Evolutionary conservation across 1,140 invertebrate genomes (phyloP).

Genomic region (Drosophila kurseongensis): DNA sequence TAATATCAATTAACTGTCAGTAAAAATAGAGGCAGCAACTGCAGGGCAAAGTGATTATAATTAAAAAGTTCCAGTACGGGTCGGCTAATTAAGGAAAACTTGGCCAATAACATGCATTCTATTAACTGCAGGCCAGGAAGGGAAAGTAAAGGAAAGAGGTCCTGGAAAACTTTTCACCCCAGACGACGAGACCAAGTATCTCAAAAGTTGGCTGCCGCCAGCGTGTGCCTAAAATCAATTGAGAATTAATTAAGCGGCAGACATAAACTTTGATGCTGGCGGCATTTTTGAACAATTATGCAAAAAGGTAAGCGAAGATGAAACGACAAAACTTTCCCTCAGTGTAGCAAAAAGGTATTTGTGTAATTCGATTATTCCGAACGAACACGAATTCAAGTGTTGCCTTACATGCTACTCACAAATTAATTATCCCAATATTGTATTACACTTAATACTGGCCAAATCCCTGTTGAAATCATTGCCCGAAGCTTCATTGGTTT

Average conservation of each 20-base stretch:
- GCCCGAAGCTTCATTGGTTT: constrained; percentile 12
- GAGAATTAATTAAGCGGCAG: constrained; percentile 61
- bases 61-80: constrained; percentile 37
- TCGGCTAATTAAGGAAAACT: constrained; percentile 57
- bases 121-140: constrained; percentile 5
- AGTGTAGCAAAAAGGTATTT: constrained; percentile 12
- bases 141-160: neutral
- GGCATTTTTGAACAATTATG: constrained; percentile 54
- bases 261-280: constrained; percentile 45
- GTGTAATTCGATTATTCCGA: constrained; percentile 24
- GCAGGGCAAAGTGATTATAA: constrained; percentile 41
- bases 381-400: constrained; percentile 32
- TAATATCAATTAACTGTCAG: constrained; percentile 53
- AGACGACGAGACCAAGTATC: constrained; percentile 11
- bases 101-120: constrained; percentile 33
- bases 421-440: constrained; percentile 48
- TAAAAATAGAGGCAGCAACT: constrained; percentile 12
- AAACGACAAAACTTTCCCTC: constrained; percentile 7
- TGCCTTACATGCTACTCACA: constrained; percentile 37
- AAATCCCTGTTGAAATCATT: constrained; percentile 18
- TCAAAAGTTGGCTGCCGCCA: constrained; percentile 14
- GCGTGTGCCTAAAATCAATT: constrained; percentile 65
- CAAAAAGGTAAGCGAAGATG: constrained; percentile 12
- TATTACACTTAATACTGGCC: constrained; percentile 38
- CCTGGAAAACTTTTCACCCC: constrained; percentile 16